These are phyloP conservation scores for Pherbina coryleti DNA, from an alignment of 2,888 invertebrate genomes.

Conservation along the genomic window DNA sequence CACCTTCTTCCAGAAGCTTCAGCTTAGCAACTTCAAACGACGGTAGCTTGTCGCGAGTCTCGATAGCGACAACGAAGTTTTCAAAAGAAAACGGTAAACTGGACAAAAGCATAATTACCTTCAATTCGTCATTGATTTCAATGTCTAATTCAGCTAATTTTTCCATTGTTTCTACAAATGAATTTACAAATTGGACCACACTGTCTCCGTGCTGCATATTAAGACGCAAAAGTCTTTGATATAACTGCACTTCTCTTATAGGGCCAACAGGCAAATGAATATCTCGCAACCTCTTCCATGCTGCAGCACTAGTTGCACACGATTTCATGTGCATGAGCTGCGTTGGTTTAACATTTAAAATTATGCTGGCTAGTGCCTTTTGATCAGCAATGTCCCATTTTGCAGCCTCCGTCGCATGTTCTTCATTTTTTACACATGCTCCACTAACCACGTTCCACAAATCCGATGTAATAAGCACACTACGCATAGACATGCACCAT, in stretches of 20 bases:
- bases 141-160: slow-evolving; percentile 29
- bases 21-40: no score
- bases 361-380: slow-evolving; percentile 47
- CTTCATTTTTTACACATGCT: background rate
- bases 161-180: slow-evolving; percentile 30
- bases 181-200: slow-evolving; percentile 29
- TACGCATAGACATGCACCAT: slow-evolving; percentile 33
- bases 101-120: no score
- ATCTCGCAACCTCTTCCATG: background rate
- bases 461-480: slow-evolving; percentile 23
- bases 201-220: slow-evolving; percentile 18
- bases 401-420: background rate
- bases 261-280: background rate
- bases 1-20: no score
- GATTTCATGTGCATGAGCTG: slow-evolving; percentile 45
- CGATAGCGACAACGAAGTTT: no score
- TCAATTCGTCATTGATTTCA: background rate
- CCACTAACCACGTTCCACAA: slow-evolving; percentile 12
- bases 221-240: slow-evolving; percentile 17
- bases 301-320: slow-evolving; percentile 24
- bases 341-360: slow-evolving; percentile 45
- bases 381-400: slow-evolving; percentile 42
- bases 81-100: slow-evolving; percentile 43
- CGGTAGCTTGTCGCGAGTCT: no score
- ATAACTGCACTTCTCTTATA: slow-evolving; percentile 24